Evolutionary conservation across 2,113 vertebrate genomes (phyloP).

Genomic region (Clupea harengus): DNA sequence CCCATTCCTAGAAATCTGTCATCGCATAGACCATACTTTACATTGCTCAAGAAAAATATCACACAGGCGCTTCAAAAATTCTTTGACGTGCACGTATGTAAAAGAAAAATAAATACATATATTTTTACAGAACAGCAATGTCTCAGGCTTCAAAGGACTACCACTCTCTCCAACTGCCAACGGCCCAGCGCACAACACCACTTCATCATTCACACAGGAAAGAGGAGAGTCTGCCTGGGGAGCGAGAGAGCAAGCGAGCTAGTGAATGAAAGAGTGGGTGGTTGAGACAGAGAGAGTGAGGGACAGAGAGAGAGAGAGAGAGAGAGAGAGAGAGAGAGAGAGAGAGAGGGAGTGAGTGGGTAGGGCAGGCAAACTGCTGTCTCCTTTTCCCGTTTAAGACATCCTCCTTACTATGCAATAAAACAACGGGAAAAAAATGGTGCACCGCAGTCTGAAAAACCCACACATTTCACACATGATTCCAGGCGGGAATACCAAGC

Average conservation of each 20-base stretch:
- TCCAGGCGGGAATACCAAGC: constrained; percentile 54
- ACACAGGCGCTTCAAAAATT: background rate
- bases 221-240: background rate
- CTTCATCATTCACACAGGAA: constrained; percentile 31
- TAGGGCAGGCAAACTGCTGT: background rate
- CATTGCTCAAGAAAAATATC: background rate
- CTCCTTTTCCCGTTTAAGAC: constrained; percentile 31
- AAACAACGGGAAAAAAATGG: constrained; percentile 28
- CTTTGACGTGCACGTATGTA: background rate
- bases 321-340: constrained; percentile 15
- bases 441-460: constrained; percentile 54
- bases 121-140: background rate
- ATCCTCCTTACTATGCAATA: constrained; percentile 29
- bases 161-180: background rate
- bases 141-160: background rate
- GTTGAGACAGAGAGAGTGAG: background rate
- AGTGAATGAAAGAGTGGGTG: constrained; percentile 5
- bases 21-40: background rate
- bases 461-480: constrained; percentile 70
- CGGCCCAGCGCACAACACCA: background rate
- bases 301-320: constrained; percentile 35
- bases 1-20: background rate
- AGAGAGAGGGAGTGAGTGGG: constrained; percentile 20
- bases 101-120: background rate
- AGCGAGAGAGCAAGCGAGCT: constrained; percentile 21